Conservation (phyloP, 2,888 invertebrate species). For the Arctia plantaginis region DNA sequence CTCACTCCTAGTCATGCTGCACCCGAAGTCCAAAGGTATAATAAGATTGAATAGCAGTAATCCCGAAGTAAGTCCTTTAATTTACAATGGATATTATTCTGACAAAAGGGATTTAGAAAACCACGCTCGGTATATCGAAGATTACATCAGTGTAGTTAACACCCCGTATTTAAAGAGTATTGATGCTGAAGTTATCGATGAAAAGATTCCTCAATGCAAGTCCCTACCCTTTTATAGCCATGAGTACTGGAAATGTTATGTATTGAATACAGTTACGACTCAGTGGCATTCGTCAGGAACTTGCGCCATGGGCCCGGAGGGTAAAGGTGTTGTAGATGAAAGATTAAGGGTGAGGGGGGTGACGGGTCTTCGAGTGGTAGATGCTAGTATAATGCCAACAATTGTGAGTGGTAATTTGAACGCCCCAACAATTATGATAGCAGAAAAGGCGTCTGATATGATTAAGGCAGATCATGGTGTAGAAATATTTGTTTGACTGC, state of each 20-base stretch:
- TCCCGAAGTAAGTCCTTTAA: constrained; percentile 55
- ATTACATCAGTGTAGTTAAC: constrained; percentile 54
- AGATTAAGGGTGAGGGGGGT: constrained; percentile 80
- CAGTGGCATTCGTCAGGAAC: constrained; percentile 61
- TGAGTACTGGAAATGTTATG: constrained; percentile 70
- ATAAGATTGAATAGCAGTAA: constrained; percentile 56
- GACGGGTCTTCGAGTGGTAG: constrained; percentile 85
- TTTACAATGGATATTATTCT: constrained; percentile 61
- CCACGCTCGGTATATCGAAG: constrained; percentile 47
- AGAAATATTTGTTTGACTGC: constrained; percentile 11
- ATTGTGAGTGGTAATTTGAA: constrained; percentile 87
- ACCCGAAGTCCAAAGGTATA: constrained; percentile 64
- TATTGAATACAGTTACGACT: constrained; percentile 57
- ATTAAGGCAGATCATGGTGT: constrained; percentile 24
- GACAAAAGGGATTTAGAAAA: constrained; percentile 54
- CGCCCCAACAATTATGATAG: constrained; percentile 87
- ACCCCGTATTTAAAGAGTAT: constrained; percentile 53
- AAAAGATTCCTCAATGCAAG: constrained; percentile 57
- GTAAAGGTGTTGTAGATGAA: constrained; percentile 57
- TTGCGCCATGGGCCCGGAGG: constrained; percentile 55
- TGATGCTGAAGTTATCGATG: constrained; percentile 45
- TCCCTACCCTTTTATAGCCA: constrained; percentile 51
- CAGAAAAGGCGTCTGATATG: constrained; percentile 78
- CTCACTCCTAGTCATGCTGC: constrained; percentile 52
- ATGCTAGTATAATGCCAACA: constrained; percentile 87